Base-by-base conservation (phyloP, 1,140 invertebrate genomes). In the Liolophura sinensis region DNA sequence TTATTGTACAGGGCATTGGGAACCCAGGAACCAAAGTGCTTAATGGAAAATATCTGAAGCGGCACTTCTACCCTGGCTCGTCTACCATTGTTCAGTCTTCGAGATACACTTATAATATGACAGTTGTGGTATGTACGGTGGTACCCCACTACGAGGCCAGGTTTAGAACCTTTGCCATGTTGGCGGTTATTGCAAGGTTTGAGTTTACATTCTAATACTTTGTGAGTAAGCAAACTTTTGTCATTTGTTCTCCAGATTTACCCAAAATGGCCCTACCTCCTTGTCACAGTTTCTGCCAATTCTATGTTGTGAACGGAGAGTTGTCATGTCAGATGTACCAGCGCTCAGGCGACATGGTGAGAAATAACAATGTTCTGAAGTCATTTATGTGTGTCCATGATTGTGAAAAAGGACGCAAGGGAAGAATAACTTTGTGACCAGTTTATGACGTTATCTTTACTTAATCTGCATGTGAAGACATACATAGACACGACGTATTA, bases 211-310 rank as follows among this genome's bases (percentile, higher is more conserved):
- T 50, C 3, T 47, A 49, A 5, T 6, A 20, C 58, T 1, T n/a
- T 62, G 16, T 40, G 18, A 27, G 25, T 62, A 40, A 24, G 20
- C 9, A 18, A 59, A 65, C 24, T 40, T 59, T 25, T 61, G 22
- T 7, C 24, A 59, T 49, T 69, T 61, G 40, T 59, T 64, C 77
- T 81, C n/a, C 68, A 87, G 95, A 98, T 85, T 77, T 99, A 31
- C 88, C 89, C 5, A 86, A 91, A 83, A 99, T 99, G 97, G 97
- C 95, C 11, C 85, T 99, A 25, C 97, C 97, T 16, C 97, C 97
- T 0, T 99, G 97, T 80, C 97, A 99, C 84, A 93, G 92, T 78
- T 84, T 99, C 7, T 91, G 90, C 0, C 97, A 99, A 82, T 99
- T 99, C 85, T 96, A 93, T 87, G 97, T 99, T 0, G 87, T 89